These are phyloP conservation scores for Ephialtes manifestator DNA, from an alignment of 2,888 invertebrate species.

Conservation along the genomic window DNA sequence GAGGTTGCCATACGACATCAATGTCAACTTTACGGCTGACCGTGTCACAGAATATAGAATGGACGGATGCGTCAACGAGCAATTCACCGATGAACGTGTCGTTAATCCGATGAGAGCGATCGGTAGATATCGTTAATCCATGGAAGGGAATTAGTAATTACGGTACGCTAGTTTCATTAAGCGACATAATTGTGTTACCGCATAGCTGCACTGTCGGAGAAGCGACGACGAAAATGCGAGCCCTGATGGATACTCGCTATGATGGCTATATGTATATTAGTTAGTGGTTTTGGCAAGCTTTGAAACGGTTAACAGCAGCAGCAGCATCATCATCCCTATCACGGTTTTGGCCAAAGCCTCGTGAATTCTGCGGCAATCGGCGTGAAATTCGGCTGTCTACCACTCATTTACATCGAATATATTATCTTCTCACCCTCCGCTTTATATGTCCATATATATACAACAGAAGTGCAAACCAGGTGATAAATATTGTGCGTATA, in stretches of 20 bases:
- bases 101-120: constrained; percentile 49
- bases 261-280: constrained; percentile 24
- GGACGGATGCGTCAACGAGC: background rate
- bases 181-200: constrained; percentile 55
- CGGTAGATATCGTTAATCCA: constrained; percentile 58
- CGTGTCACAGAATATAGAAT: background rate
- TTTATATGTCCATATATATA: background rate
- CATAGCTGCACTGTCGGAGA: constrained; percentile 24
- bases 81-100: constrained; percentile 23
- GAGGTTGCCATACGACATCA: background rate
- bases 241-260: constrained; percentile 17
- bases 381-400: constrained; percentile 45
- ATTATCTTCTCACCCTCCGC: background rate
- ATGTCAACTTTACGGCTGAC: constrained; percentile 11
- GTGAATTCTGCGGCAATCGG: constrained; percentile 24
- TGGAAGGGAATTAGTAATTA: constrained; percentile 59
- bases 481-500: constrained; percentile 44
- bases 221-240: constrained; percentile 14
- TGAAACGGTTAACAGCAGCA: constrained; percentile 29
- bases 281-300: constrained; percentile 20
- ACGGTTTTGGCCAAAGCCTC: constrained; percentile 27
- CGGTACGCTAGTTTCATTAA: constrained; percentile 50
- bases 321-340: background rate
- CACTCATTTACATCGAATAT: constrained; percentile 23
- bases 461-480: background rate